Evolutionary conservation across 1,140 invertebrate genomes (phyloP), one percentile per base, ranked within the genome.

Genomic region (Zaprionus lachaisei): DNA sequence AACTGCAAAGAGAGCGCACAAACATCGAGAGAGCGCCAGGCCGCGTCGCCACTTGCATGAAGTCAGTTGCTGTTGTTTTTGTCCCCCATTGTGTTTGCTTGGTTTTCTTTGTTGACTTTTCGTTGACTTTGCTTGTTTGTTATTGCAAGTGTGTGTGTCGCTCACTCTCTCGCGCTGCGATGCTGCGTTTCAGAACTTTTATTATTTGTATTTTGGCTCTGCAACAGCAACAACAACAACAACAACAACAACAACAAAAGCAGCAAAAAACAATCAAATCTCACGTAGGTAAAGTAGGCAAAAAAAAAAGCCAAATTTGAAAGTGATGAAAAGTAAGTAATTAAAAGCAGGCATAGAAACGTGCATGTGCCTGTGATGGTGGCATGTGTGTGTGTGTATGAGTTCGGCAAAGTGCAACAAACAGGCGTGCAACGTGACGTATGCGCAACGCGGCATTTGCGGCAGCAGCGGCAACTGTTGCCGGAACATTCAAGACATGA

Each of bases 391-490:
- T 12, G 9, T 55, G 17, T 51, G 24, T 34, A 15, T 14, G 6
- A 41, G 51, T 12, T n/a, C 7, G 38, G 41, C 7, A n/a, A 28
- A 38, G 55, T 58, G 55, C 55, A 17, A 28, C 22, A 63, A 63
- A 49, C 20, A 41, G 64, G 56, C 28, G 31, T 69, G 55, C 67
- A 83, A 83, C 81, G 61, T 83, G 81, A 80, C 81, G 81, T 83
- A 83, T 83, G 72, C 76, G 72, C 61, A 80, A 83, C 79, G 22
- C 17, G 38, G 22, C 15, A 12, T 17, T 41, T 26, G 51, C 14
- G 31, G 31, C 41, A 47, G 41, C 44, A n/a, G 26, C 41, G 20
- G 56, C n/a, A 57, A 44, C 34, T 28, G 26, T 20, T 57, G 38
- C 38, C 41, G 65, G 14, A n/a, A 56, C 15, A 28, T 31, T 20